Evolutionary conservation across 2,888 invertebrate genomes (phyloP), one percentile per base, ranked within the genome.

Genomic region (Andrena trimmerana): DNA sequence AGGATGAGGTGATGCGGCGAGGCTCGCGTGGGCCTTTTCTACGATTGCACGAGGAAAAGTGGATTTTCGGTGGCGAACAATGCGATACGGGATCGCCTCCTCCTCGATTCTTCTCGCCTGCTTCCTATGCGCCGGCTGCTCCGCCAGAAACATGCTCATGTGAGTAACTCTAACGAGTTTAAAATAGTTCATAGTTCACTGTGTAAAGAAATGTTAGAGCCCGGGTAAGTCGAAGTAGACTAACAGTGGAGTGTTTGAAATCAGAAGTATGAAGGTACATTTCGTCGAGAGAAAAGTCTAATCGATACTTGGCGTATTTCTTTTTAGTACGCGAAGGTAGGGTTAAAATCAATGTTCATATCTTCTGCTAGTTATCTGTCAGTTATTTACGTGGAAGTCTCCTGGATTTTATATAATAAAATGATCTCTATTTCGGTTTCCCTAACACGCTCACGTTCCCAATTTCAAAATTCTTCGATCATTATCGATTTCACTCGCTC

Each of bases 61-160:
- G 20, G 36, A 69, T 59, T 65, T 24, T 60, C 24, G 27, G 57
- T 33, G n/a, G 1, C 16, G 27, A 24, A 65, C 50, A 7, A 83
- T 83, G 83, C 31, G n/a, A 62, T 24, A 20, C 31, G 52, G 50
- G 27, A 24, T 73, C 48, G 50, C 31, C 50, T 31, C 2, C 50
- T n/a, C 36, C 1, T 48, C 31, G 50, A 63, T 74, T 52, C 16
- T 82, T 60, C 13, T 82, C 13, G 57, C 81, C 48, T 60, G 72
- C 36, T 13, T 89, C 33, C 48, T 81, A 16, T 31, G 31, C 52
- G 63, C 62, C 72, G 79, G 72, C 42, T 87, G 87, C 74, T 67
- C 84, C 33, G 84, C 78, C 60, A 90, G 82, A 85, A 84, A 90
- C 54, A 75, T 80, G 42, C 86, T 71, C 80, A 85, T 71, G 86